These are phyloP conservation scores for Drosophila cardini DNA, from an alignment of 1,140 invertebrate species.

Conservation along the genomic window DNA sequence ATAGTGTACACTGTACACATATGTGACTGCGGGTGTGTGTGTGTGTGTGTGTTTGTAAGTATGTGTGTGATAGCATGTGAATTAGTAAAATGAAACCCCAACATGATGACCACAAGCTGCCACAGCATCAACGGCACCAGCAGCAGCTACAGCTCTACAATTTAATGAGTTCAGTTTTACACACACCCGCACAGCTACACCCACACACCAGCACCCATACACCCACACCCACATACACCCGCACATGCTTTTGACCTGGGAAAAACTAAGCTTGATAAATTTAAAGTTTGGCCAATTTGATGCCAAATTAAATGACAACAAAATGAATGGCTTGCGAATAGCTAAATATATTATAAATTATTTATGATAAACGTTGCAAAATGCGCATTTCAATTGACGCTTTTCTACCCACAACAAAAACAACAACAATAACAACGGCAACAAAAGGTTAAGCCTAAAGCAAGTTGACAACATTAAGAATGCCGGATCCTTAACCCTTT, in stretches of 20 bases:
- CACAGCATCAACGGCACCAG: conserved; percentile 42
- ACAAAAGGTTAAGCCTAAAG: conserved; percentile 28
- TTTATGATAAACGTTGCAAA: conserved; percentile 74
- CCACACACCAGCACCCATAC: conserved; percentile 1
- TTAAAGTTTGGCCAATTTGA: conserved; percentile 45
- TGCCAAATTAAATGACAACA: conserved; percentile 58
- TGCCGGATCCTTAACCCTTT: conserved; percentile 19
- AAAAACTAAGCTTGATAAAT: conserved; percentile 9
- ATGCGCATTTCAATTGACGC: conserved; percentile 61
- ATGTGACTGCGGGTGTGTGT: conserved; percentile 7
- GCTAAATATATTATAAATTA: conserved; percentile 63
- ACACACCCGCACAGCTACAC: conserved; percentile 20
- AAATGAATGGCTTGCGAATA: conserved; percentile 36
- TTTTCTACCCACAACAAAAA: conserved; percentile 7
- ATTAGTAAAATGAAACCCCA: conserved; percentile 79
- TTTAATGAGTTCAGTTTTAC: conserved; percentile 71
- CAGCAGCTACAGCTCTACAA: conserved; percentile 30
- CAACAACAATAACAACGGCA: conserved; percentile 8
- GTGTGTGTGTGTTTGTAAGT: conserved; percentile 18
- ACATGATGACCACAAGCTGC: conserved; percentile 76
- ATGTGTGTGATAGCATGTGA: conserved; percentile 64
- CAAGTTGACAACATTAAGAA: conserved; percentile 26
- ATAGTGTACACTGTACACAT: background rate
- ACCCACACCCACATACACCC: conserved; percentile 6
- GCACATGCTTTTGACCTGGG: background rate